Conservation (phyloP, 2,888 invertebrate genomes). For the Drosophila monieri region DNA sequence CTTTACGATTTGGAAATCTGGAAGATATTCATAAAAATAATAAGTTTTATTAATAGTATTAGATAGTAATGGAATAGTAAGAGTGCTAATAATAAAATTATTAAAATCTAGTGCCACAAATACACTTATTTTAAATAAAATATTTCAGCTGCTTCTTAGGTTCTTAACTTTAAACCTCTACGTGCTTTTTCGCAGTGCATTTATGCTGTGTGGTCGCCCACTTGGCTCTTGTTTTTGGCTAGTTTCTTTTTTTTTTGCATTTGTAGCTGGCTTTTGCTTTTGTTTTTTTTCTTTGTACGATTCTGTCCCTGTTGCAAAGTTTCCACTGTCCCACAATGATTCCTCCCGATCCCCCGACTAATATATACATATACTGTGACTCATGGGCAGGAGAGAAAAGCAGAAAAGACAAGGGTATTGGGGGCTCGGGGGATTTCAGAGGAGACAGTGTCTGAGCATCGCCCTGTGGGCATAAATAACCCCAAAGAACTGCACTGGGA, state of each 20-base stretch:
- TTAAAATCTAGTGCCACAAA: too few relatives aligned
- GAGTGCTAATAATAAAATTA: neutral
- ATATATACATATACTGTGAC: conserved; percentile 32
- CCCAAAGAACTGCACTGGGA: conserved; percentile 31
- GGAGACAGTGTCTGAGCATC: conserved; percentile 37
- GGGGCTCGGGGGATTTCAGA: neutral
- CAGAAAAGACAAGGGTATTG: neutral
- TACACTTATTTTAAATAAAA: too few relatives aligned
- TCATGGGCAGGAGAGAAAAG: conserved; percentile 19
- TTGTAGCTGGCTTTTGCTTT: conserved; percentile 60
- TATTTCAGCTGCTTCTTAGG: too few relatives aligned
- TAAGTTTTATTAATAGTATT: neutral
- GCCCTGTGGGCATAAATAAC: conserved; percentile 72
- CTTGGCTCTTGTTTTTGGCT: conserved; percentile 47
- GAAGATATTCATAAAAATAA: neutral
- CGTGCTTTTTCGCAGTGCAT: conserved; percentile 44
- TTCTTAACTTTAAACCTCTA: too few relatives aligned
- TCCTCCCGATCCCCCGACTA: conserved; percentile 16
- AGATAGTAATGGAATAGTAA: neutral
- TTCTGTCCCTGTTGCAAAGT: conserved; percentile 70
- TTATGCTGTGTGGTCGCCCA: conserved; percentile 71
- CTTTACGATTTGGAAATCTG: neutral
- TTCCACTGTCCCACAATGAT: conserved; percentile 50
- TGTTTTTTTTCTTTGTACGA: conserved; percentile 53
- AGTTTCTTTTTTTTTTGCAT: conserved; percentile 22